A percentile compares a stretch with the other conserved stretches of the same genome.
Conservation (phyloP, 2,113 vertebrate genomes). For the Diadophis punctatus region DNA sequence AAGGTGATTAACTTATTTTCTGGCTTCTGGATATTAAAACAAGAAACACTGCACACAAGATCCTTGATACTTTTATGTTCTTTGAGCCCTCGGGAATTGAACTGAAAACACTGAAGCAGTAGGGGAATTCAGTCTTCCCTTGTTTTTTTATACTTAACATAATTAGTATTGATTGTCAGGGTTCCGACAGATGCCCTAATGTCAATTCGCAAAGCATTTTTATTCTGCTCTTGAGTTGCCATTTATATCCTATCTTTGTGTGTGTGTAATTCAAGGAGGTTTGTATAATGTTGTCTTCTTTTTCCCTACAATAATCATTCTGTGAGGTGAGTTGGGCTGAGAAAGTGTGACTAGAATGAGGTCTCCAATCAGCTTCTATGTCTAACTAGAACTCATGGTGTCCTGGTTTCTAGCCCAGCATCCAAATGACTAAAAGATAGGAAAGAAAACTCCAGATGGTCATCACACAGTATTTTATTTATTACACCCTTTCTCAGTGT, state of each 20-base stretch:
- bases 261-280: background rate
- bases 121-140: background rate
- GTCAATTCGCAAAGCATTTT: too few species aligned
- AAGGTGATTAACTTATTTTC: background rate
- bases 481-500: background rate
- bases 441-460: background rate
- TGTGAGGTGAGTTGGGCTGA: background rate
- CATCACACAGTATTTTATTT: background rate
- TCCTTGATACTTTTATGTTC: background rate
- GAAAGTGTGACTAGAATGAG: background rate
- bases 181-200: too few species aligned
- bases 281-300: background rate
- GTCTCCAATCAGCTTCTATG: background rate
- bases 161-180: too few species aligned
- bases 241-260: background rate
- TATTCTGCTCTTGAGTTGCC: too few species aligned
- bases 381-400: background rate
- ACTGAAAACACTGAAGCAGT: background rate
- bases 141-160: too few species aligned
- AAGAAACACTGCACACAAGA: background rate
- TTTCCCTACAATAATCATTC: background rate
- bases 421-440: background rate
- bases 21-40: background rate
- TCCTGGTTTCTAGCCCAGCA: background rate
- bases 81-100: background rate